Percentiles rank a stretch among this genome's conserved stretches.
phyloP scores from a whole-genome alignment of 2,888 invertebrate species.

The Sinopyrophorus schimmeli region DNA sequence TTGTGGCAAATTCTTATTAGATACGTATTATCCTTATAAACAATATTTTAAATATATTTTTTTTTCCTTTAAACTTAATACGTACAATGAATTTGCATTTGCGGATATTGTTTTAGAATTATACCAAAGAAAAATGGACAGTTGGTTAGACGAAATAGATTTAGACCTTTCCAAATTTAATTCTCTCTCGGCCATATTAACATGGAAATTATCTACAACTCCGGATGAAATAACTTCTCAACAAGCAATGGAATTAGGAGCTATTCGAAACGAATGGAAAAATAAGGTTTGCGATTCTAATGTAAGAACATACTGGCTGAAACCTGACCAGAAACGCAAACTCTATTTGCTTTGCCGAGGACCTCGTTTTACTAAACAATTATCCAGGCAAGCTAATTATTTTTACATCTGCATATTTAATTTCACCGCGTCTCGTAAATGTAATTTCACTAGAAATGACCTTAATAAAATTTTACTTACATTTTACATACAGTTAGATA shows the following conservation, averaged over 20 bases:
- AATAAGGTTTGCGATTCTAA: constrained; percentile 46
- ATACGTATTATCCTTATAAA: no score
- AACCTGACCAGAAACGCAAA: constrained; percentile 56
- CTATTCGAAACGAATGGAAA: constrained; percentile 49
- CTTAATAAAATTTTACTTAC: no score
- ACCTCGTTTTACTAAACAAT: constrained; percentile 60
- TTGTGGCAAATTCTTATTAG: no score
- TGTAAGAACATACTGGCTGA: constrained; percentile 34
- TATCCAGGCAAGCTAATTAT: constrained; percentile 62
- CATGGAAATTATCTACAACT: constrained; percentile 43
- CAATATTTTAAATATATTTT: no score
- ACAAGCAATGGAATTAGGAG: constrained; percentile 39
- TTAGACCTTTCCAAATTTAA: constrained; percentile 42
- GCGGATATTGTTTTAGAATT: constrained; percentile 40
- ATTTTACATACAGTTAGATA: no score
- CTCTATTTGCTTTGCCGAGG: constrained; percentile 66
- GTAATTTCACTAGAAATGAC: no score
- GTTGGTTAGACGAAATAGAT: constrained; percentile 44
- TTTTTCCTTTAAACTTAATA: no score
- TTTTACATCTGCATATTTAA: no score
- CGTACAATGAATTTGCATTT: no score
- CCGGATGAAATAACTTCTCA: constrained; percentile 37
- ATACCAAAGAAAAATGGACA: constrained; percentile 41
- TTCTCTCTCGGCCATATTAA: constrained; percentile 41
- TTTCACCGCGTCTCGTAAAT: no score